phyloP scores from a whole-genome alignment of 2,113 vertebrate species.

The Oryzias woworae region DNA sequence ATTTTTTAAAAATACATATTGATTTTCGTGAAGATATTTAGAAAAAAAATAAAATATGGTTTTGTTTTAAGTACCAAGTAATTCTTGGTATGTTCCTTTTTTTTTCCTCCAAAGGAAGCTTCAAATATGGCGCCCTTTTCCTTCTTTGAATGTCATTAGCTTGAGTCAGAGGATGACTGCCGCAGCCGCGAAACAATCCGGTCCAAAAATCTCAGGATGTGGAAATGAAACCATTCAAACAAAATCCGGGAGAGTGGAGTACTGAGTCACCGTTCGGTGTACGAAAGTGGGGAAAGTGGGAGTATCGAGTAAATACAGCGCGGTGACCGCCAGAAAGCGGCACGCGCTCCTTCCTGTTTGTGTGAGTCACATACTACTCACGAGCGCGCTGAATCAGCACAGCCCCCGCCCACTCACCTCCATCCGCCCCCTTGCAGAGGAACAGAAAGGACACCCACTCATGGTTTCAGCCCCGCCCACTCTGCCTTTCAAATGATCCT shows the following conservation, averaged over 20 bases:
- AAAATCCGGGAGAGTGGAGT: slow-evolving; percentile 41
- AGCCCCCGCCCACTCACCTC: slow-evolving; percentile 69
- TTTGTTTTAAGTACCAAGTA: too few species aligned
- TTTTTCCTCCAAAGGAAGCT: slow-evolving; percentile 22
- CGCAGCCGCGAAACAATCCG: slow-evolving; percentile 24
- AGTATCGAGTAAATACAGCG: slow-evolving; percentile 63
- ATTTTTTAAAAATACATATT: too few species aligned
- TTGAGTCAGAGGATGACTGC: slow-evolving; percentile 72
- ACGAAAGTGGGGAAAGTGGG: slow-evolving; percentile 44
- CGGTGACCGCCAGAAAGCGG: slow-evolving; percentile 59
- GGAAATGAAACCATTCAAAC: slow-evolving; percentile 58
- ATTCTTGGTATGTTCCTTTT: too few species aligned
- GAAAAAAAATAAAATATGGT: too few species aligned
- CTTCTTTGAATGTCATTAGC: slow-evolving; percentile 42
- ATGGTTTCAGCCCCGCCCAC: slow-evolving; percentile 65
- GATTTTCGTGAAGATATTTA: too few species aligned
- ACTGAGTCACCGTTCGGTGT: slow-evolving; percentile 61
- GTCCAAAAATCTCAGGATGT: slow-evolving; percentile 66
- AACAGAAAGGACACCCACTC: slow-evolving; percentile 68
- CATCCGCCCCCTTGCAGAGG: slow-evolving; percentile 57
- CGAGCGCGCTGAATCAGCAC: slow-evolving; percentile 65
- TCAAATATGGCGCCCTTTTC: slow-evolving; percentile 52
- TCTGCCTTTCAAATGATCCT: slow-evolving; percentile 59
- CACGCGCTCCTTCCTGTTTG: slow-evolving; percentile 75
- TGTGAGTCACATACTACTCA: slow-evolving; percentile 79